phyloP scores from a whole-genome alignment of 2,113 vertebrate genomes.

The Pedetes capensis region DNA sequence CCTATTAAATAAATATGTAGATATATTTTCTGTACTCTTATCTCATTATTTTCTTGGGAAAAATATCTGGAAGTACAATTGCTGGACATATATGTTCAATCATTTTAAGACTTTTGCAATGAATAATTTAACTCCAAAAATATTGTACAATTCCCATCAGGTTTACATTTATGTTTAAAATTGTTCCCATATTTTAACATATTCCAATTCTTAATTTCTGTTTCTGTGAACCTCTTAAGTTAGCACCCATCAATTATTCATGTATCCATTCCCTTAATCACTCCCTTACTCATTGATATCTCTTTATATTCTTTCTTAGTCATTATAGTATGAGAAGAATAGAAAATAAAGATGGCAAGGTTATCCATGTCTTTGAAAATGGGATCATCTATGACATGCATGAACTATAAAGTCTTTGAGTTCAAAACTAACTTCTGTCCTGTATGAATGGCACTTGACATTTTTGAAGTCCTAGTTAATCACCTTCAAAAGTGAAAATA shows the following conservation, averaged over 20 bases:
- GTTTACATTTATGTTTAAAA: background rate
- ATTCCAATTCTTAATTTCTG: background rate
- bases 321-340: accelerated
- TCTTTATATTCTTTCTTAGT: background rate
- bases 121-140: background rate
- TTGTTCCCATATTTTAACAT: background rate
- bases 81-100: background rate
- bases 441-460: background rate
- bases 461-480: background rate
- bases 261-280: background rate
- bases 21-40: background rate
- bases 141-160: background rate
- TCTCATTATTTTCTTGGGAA: background rate
- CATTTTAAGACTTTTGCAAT: background rate
- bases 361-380: background rate
- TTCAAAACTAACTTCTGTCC: background rate
- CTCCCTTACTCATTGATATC: background rate
- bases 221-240: background rate
- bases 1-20: background rate
- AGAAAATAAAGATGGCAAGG: background rate
- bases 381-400: background rate
- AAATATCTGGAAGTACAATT: background rate
- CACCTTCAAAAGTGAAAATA: background rate
- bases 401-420: background rate
- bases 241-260: background rate